Evolutionary conservation across 2,888 invertebrate species (phyloP).

Genomic region (Acleris cristana): DNA sequence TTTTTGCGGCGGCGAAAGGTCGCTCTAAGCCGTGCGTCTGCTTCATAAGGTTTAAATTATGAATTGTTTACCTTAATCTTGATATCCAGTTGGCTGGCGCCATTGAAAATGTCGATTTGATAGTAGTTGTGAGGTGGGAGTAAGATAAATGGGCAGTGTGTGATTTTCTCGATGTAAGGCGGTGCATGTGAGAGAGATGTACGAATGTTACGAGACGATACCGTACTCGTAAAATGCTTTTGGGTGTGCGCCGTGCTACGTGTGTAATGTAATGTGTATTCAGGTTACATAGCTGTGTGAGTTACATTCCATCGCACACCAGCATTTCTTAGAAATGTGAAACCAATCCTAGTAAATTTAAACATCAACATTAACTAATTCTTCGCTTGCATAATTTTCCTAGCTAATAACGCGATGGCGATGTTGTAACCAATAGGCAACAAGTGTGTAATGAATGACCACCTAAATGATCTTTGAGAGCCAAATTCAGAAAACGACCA

Average conservation of each 20-base stretch:
- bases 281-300: constrained; percentile 7
- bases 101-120: constrained; percentile 13
- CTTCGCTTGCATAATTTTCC: background rate
- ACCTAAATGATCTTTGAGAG: no score
- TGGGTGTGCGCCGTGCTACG: constrained; percentile 22
- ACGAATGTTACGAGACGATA: constrained; percentile 20
- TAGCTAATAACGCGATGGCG: no score
- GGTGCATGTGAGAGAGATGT: constrained; percentile 32
- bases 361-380: constrained; percentile 2
- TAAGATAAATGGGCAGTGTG: constrained; percentile 22
- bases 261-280: constrained; percentile 2
- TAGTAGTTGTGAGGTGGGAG: constrained; percentile 19
- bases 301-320: constrained; percentile 33
- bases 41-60: constrained; percentile 22
- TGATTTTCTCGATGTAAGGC: constrained; percentile 13
- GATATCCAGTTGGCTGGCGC: constrained; percentile 18
- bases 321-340: constrained; percentile 26
- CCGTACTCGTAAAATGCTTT: constrained; percentile 12
- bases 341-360: constrained; percentile 19
- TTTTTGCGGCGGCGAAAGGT: constrained; percentile 5
- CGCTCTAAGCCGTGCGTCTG: constrained; percentile 13
- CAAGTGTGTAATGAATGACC: no score
- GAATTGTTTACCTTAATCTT: constrained; percentile 9
- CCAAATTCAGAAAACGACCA: no score
- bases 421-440: no score